A percentile compares a stretch with the other conserved stretches of the same genome.
Evolutionary conservation across 2,888 invertebrate genomes (phyloP).

Genomic region (Anaspis maculata): DNA sequence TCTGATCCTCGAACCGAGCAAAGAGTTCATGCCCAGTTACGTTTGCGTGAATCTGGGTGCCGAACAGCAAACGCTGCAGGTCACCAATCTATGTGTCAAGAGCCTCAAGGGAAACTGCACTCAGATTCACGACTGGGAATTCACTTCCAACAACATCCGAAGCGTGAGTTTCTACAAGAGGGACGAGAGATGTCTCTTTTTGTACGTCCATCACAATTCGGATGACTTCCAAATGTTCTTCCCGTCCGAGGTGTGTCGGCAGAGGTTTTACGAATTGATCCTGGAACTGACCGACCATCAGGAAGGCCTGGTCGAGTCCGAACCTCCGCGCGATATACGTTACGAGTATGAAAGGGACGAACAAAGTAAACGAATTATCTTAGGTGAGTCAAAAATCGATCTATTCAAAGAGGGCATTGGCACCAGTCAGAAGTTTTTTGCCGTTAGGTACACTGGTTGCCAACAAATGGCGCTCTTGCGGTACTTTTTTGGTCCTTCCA

Average conservation of each 20-base stretch:
- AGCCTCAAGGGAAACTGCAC: slow-evolving; percentile 68
- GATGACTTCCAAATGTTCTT: slow-evolving; percentile 99
- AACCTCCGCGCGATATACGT: slow-evolving; percentile 43
- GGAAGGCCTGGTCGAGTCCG: slow-evolving; percentile 48
- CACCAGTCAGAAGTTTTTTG: no score
- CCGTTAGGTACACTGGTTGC: no score
- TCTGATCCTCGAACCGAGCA: slow-evolving; percentile 82
- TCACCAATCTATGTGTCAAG: slow-evolving; percentile 68
- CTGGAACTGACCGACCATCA: slow-evolving; percentile 84
- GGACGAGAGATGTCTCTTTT: slow-evolving; percentile 89
- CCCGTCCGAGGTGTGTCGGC: slow-evolving; percentile 79
- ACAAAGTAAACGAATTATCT: slow-evolving; percentile 70
- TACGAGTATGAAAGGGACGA: slow-evolving; percentile 96
- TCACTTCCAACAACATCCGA: slow-evolving; percentile 81
- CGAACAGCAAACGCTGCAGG: slow-evolving; percentile 78
- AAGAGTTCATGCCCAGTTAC: slow-evolving; percentile 91
- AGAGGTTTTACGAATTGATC: slow-evolving; percentile 76
- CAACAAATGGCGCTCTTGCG: no score
- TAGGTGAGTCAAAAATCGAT: no score
- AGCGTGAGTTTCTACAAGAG: slow-evolving; percentile 91
- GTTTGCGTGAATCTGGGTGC: slow-evolving; percentile 92
- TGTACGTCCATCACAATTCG: slow-evolving; percentile 96
- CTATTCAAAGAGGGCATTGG: no score
- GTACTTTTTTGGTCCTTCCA: no score
- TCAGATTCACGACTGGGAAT: slow-evolving; percentile 89